These are phyloP conservation scores for Monoplex corrugatus DNA, from an alignment of 2,888 invertebrate species.

Conservation along the genomic window DNA sequence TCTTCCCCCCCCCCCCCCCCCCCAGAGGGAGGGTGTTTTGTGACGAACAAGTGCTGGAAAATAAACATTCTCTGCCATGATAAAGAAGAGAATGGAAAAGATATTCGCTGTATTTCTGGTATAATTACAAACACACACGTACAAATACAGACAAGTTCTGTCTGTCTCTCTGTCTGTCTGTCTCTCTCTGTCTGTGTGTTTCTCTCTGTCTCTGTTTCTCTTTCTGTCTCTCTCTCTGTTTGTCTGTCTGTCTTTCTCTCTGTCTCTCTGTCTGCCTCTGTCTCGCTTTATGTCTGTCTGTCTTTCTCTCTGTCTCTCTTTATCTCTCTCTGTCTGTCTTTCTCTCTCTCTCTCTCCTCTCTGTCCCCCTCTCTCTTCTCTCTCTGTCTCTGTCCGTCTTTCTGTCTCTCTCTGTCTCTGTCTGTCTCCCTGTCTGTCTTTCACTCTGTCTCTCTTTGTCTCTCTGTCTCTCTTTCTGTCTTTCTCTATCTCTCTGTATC, in stretches of 20 bases:
- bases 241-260: background rate
- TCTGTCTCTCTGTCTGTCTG: background rate
- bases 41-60: too few relatives aligned
- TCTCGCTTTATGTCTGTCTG: background rate
- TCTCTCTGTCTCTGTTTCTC: background rate
- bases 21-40: background rate
- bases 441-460: background rate
- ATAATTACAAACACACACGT: background rate
- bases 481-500: conserved; percentile 15
- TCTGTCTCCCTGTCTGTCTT: background rate
- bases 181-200: background rate
- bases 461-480: conserved; percentile 14
- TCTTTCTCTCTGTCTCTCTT: background rate
- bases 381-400: conserved; percentile 23
- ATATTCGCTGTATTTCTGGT: background rate
- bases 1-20: conserved; percentile 27
- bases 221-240: background rate
- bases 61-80: background rate
- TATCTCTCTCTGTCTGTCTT: conserved; percentile 36
- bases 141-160: too few relatives aligned
- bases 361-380: conserved; percentile 8
- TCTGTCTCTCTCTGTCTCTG: background rate
- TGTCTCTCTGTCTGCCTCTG: background rate
- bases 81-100: background rate
- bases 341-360: background rate